Evolutionary conservation across 2,888 invertebrate genomes (phyloP), one percentile per base, ranked within the genome.

Genomic region (Sesia apiformis): DNA sequence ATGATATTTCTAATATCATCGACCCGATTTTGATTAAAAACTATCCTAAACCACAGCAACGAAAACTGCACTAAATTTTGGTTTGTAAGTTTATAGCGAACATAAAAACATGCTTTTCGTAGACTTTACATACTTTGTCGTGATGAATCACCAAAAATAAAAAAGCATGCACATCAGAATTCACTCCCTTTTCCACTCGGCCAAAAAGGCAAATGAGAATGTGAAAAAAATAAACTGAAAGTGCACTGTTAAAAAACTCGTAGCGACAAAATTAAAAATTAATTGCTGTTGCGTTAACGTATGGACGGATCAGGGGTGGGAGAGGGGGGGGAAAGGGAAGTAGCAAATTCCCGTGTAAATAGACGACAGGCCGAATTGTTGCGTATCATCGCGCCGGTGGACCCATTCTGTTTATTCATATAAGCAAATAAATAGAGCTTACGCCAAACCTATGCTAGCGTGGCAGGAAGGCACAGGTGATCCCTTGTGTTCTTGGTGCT

Each of bases 241-340:
- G 52, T 57, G 49, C 54, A 57, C 61, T 63, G 62, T 69, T 67
- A 67, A 64, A 67, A 65, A 61, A 57, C 59, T 64, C 74, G 69
- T 77, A 69, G 75, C 71, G 70, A 62, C 57, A 55, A 68, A 76
- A 76, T 76, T 76, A 74, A 77, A 76, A 74, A 74, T 74, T 72
- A 71, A 76, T 67, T 67, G 68, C 70, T 54, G 53, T 38, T 39
- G 54, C 61, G 67, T 68, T 65, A 64, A 63, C 63, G 65, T 70
- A 67, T 46, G 46, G 46, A 46, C 46, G n/a, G 46, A 23, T 8
- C 7, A 46, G 23, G 23, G 23, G 59, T 55, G 61, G 59, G 57
- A 49, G 51, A 56, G 57, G 57, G 50, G 49, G 49, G 52, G 55
- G 7, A 7, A 46, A 3, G 46, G 46, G 6, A 7, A 46, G 46